phyloP scores from a whole-genome alignment of 2,113 vertebrate genomes.

The Candoia aspera region DNA sequence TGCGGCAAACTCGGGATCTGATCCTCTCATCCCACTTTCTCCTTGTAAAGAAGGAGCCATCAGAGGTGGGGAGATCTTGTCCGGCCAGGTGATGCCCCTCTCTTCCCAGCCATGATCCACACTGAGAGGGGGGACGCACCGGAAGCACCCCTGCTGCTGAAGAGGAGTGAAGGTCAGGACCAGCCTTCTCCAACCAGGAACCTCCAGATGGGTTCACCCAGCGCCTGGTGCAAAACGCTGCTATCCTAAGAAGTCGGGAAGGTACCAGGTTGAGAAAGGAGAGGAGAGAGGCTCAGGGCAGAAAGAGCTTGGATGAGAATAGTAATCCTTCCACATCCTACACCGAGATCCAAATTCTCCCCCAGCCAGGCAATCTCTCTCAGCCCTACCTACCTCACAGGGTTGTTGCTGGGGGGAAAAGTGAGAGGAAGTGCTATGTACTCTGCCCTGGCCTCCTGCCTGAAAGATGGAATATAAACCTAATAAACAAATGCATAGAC shows the following conservation, averaged over 20 bases:
- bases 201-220: too few relatives aligned
- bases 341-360: neutral
- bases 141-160: too few relatives aligned
- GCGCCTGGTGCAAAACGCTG: too few relatives aligned
- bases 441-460: neutral
- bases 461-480: neutral
- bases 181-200: too few relatives aligned
- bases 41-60: neutral
- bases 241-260: neutral
- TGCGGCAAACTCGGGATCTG: neutral
- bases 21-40: neutral
- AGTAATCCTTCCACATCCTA: neutral
- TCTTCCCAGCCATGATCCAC: too few relatives aligned
- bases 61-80: neutral
- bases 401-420: neutral
- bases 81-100: neutral
- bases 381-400: neutral
- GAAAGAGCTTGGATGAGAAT: neutral
- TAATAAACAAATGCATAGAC: neutral
- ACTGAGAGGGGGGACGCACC: too few relatives aligned
- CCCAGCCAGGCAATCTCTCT: neutral
- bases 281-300: neutral
- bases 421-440: neutral
- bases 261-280: neutral
- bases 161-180: too few relatives aligned